A percentile compares a stretch with the other conserved stretches of the same genome.
phyloP scores from a whole-genome alignment of 2,113 vertebrate species.

The Coracopsis vasa region DNA sequence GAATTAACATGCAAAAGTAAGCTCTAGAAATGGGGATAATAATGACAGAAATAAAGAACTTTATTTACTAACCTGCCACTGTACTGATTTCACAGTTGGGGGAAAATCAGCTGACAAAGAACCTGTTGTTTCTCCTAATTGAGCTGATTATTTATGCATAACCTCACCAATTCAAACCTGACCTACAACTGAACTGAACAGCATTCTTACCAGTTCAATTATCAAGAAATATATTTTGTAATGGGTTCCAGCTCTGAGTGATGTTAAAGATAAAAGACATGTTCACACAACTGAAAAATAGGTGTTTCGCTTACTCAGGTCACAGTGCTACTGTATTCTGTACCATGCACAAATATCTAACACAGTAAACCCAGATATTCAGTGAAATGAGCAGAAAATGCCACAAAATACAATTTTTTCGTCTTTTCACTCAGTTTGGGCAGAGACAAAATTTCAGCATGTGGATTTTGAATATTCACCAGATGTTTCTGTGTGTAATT shows the following conservation, averaged over 20 bases:
- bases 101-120: constrained; percentile 64
- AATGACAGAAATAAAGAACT: constrained; percentile 48
- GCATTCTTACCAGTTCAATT: constrained; percentile 56
- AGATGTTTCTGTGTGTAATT: neutral
- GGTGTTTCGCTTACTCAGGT: neutral
- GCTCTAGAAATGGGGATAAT: constrained; percentile 15
- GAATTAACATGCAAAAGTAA: constrained; percentile 54
- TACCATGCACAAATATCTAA: neutral
- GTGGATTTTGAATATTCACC: neutral
- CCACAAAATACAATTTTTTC: neutral
- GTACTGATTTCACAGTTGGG: constrained; percentile 45
- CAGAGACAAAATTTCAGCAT: neutral
- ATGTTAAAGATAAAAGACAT: constrained; percentile 60
- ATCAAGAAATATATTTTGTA: constrained; percentile 39
- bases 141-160: constrained; percentile 66
- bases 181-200: constrained; percentile 53
- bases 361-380: neutral
- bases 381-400: neutral
- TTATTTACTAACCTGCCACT: constrained; percentile 49
- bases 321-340: neutral
- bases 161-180: constrained; percentile 69
- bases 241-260: constrained; percentile 40
- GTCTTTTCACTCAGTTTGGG: neutral
- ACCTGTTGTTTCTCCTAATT: constrained; percentile 54
- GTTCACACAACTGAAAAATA: constrained; percentile 49